Evolutionary conservation across 1,140 invertebrate genomes (phyloP).

Genomic region (Luehdorfia chinensis): DNA sequence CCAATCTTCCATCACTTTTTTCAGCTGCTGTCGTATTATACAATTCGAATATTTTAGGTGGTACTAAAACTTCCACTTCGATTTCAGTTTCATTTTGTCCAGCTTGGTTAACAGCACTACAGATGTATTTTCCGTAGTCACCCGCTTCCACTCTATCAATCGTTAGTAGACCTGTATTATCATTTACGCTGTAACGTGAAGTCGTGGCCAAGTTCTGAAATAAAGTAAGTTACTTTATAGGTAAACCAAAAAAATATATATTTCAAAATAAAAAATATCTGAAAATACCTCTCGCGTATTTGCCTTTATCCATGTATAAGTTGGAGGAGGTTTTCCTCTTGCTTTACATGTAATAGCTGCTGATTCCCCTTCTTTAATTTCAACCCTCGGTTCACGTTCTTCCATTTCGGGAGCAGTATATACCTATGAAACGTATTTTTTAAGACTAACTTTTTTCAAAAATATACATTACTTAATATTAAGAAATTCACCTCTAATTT

Average conservation of each 20-base stretch:
- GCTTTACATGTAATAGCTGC: constrained; percentile 86
- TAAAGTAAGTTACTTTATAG: constrained; percentile 15
- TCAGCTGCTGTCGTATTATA: constrained; percentile 84
- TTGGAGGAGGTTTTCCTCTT: constrained; percentile 88
- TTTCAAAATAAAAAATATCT: constrained; percentile 3
- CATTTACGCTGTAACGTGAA: constrained; percentile 86
- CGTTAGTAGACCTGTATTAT: constrained; percentile 82
- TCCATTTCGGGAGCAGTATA: constrained; percentile 86
- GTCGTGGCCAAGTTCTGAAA: constrained; percentile 81
- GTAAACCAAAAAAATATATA: constrained; percentile 12
- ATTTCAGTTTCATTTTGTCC: constrained; percentile 82
- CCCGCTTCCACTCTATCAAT: constrained; percentile 87
- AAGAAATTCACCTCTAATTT: constrained; percentile 82
- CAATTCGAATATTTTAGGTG: constrained; percentile 88
- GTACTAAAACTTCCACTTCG: constrained; percentile 83
- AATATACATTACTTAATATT: constrained; percentile 4
- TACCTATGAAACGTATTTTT: constrained; percentile 77
- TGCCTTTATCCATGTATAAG: constrained; percentile 87
- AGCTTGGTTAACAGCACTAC: constrained; percentile 89
- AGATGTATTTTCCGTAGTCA: constrained; percentile 89
- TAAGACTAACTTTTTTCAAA: not conserved
- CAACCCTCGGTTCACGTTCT: constrained; percentile 75
- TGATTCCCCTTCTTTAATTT: constrained; percentile 88
- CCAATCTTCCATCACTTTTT: constrained; percentile 80
- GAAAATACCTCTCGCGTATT: constrained; percentile 75